A percentile compares a stretch with the other conserved stretches of the same genome.
These are phyloP conservation scores for Microvelia longipes DNA, from an alignment of 1,140 invertebrate species.

Conservation along the genomic window DNA sequence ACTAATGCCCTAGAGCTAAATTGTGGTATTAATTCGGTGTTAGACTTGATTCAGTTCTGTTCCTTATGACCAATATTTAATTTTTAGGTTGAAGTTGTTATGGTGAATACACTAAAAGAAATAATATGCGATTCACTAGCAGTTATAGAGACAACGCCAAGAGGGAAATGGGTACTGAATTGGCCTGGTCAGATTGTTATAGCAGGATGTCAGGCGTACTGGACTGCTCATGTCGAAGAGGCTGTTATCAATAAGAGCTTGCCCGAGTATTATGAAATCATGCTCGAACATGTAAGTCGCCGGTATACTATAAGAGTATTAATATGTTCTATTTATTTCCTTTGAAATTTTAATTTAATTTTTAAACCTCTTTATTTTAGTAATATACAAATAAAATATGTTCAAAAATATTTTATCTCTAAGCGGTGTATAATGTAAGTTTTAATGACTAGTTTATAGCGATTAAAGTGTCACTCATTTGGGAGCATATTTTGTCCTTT, in stretches of 20 bases:
- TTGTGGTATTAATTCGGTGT: too few species aligned
- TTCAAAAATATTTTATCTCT: too few species aligned
- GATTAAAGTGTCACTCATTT: too few species aligned
- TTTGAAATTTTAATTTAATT: neutral
- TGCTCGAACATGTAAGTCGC: conserved; percentile 33
- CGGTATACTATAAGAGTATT: neutral
- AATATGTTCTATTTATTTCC: neutral
- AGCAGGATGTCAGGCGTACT: conserved; percentile 43
- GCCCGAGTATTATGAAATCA: conserved; percentile 31
- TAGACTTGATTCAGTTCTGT: neutral
- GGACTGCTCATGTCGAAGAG: conserved; percentile 43
- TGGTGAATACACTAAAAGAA: conserved; percentile 43
- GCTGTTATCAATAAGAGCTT: conserved; percentile 34
- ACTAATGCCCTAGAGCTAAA: too few species aligned
- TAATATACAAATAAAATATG: too few species aligned
- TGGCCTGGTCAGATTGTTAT: conserved; percentile 66
- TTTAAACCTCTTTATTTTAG: too few species aligned
- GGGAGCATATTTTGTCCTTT: too few species aligned
- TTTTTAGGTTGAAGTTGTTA: conserved; percentile 43
- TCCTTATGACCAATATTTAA: neutral
- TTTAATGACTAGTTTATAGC: too few species aligned
- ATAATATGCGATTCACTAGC: conserved; percentile 37
- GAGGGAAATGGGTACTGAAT: conserved; percentile 50
- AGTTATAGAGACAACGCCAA: conserved; percentile 31
- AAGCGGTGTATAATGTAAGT: too few species aligned